Evolutionary conservation across 2,113 vertebrate genomes (phyloP), one percentile per base, ranked within the genome.

Genomic region (Cepphus grylle): DNA sequence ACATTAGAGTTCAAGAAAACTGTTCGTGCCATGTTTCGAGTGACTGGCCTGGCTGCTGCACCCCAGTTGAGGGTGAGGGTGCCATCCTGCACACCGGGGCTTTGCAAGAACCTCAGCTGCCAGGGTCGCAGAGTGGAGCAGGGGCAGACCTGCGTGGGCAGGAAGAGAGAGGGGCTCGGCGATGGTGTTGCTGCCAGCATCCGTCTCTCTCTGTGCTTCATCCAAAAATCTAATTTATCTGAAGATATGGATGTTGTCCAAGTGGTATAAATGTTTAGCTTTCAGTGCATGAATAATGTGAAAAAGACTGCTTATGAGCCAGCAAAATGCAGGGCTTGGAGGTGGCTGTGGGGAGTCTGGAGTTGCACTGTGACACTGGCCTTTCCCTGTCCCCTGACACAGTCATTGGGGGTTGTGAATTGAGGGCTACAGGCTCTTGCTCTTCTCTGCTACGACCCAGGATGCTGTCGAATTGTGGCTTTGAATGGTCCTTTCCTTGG

Each of bases 61-160:
- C 19, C 29, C 3, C 21, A 11, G 25, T 0, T 36, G 66, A 49
- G 50, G 15, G 27, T 26, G 14, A 78, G 40, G 26, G 21, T 52
- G 42, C 6, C 13, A 9, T 25, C 36, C 56, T 59, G 52, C 34
- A 61, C 12, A n/a, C 6, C 0, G 2, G 15, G 12, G 23, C 10
- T 62, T 66, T 72, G 62, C 26, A 34, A 53, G 27, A 82, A 29
- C 23, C 22, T 42, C 62, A 53, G 65, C 53, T 73, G 52, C 18
- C 43, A n/a, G 49, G 56, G 38, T 38, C 89, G 71, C 43, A 26
- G 53, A 38, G 70, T 6, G 15, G 59, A 83, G 50, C 23, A 3
- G 12, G 7, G 18, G 4, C 49, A 15, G 7, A 21, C 18, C 62
- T 8, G 3, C 0, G 1, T 19, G 30, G 43, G 42, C 43, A 63